Evolutionary conservation across 2,113 vertebrate species (phyloP).

Genomic region (Podarcis muralis): DNA sequence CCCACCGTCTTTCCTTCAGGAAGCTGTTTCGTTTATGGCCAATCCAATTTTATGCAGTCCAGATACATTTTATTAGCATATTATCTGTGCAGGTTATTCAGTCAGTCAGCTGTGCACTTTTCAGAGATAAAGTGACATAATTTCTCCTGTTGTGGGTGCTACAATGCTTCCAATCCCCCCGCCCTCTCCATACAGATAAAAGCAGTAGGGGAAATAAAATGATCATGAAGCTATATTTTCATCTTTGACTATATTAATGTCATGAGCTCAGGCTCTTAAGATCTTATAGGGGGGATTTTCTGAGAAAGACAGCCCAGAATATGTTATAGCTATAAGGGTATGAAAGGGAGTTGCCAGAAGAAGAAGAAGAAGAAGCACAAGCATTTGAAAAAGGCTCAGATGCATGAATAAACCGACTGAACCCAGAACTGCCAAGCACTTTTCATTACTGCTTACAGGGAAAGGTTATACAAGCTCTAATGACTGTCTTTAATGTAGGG

Average conservation of each 20-base stretch:
- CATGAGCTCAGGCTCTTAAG: slow-evolving; percentile 33
- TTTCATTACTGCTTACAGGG: slow-evolving; percentile 56
- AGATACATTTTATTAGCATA: slow-evolving; percentile 44
- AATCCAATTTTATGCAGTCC: slow-evolving; percentile 40
- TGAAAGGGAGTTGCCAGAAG: slow-evolving; percentile 44
- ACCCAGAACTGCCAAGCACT: background rate
- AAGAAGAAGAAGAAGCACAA: background rate
- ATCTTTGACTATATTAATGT: slow-evolving; percentile 48
- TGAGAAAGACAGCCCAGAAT: slow-evolving; percentile 27
- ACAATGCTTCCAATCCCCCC: slow-evolving; percentile 22
- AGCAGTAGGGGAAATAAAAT: background rate
- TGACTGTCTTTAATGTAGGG: slow-evolving; percentile 38
- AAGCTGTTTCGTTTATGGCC: slow-evolving; percentile 43
- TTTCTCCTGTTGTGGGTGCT: slow-evolving; percentile 48
- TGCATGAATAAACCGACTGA: slow-evolving; percentile 33
- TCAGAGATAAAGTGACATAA: slow-evolving; percentile 46
- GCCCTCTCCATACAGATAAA: slow-evolving; percentile 41
- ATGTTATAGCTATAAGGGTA: slow-evolving; percentile 44
- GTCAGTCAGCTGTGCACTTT: slow-evolving; percentile 30
- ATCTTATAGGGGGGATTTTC: slow-evolving; percentile 42
- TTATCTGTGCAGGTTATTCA: slow-evolving; percentile 52
- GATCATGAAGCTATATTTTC: slow-evolving; percentile 41
- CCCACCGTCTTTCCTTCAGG: slow-evolving; percentile 44
- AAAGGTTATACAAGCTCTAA: slow-evolving; percentile 52
- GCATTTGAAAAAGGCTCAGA: slow-evolving; percentile 49